Percentiles rank a stretch among this genome's conserved stretches.
phyloP scores from a whole-genome alignment of 2,888 invertebrate genomes.

The Caenorhabditis sp. region DNA sequence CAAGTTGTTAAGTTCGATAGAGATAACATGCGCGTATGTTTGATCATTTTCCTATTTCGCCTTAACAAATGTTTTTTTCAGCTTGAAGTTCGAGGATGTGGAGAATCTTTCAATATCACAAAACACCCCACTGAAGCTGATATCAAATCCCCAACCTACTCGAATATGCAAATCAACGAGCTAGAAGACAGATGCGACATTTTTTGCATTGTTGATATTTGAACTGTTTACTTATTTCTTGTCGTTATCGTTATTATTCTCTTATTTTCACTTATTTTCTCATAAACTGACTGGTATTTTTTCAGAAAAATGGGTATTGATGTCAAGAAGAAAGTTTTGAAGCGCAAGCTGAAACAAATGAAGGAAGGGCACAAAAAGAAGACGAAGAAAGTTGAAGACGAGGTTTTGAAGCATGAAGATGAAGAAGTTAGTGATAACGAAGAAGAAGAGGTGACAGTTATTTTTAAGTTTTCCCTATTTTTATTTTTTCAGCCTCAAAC shows the following conservation, averaged over 20 bases:
- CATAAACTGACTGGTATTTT: slow-evolving; percentile 7
- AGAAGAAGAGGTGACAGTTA: background rate
- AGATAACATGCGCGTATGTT: slow-evolving; percentile 24
- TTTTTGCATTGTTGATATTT: slow-evolving; percentile 98
- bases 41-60: no score
- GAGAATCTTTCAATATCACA: slow-evolving; percentile 90
- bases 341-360: slow-evolving; percentile 66
- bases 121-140: slow-evolving; percentile 86
- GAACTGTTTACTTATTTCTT: slow-evolving; percentile 6
- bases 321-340: slow-evolving; percentile 68
- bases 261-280: background rate
- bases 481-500: background rate
- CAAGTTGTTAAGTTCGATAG: slow-evolving; percentile 54
- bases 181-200: slow-evolving; percentile 78
- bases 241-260: slow-evolving; percentile 2
- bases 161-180: slow-evolving; percentile 89
- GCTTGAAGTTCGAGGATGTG: slow-evolving; percentile 65
- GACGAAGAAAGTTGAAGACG: slow-evolving; percentile 43
- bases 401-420: slow-evolving; percentile 69
- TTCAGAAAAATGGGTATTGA: slow-evolving; percentile 55
- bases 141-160: slow-evolving; percentile 98
- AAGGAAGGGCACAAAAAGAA: slow-evolving; percentile 43
- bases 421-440: slow-evolving; percentile 65
- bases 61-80: slow-evolving; percentile 7
- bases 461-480: background rate